Percentiles rank a stretch among this genome's conserved stretches.
Conservation (phyloP, 2,113 vertebrate species). For the Hemibagrus wyckioides region DNA sequence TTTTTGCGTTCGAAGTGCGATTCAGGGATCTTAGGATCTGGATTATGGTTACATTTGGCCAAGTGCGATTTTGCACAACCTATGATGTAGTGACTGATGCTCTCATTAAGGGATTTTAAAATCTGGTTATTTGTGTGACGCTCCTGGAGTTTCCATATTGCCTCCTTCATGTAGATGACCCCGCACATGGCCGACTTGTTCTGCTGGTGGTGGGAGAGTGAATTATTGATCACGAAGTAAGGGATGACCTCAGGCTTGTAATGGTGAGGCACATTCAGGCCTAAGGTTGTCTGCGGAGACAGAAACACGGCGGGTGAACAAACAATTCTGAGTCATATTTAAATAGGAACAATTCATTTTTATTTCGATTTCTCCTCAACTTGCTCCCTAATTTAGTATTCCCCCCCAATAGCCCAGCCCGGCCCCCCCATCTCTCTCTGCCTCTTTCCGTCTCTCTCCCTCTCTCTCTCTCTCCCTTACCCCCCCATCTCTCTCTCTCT, state of each 20-base stretch:
- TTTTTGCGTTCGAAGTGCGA: not conserved
- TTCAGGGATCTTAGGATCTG: not conserved
- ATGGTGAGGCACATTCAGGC: not conserved
- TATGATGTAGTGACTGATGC: too few relatives aligned
- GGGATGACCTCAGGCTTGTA: not conserved
- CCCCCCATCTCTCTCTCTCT: too few relatives aligned
- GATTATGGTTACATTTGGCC: not conserved
- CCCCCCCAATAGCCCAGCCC: not conserved
- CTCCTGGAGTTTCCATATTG: conserved; percentile 40
- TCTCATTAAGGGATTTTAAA: too few relatives aligned
- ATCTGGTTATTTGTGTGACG: too few relatives aligned
- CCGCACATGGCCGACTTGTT: conserved; percentile 48
- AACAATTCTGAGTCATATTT: too few relatives aligned
- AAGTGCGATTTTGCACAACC: rapidly evolving
- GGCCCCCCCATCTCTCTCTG: too few relatives aligned
- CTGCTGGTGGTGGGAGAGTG: not conserved
- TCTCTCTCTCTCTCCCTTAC: too few relatives aligned
- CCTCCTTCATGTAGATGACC: conserved; percentile 55
- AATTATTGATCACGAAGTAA: conserved; percentile 21
- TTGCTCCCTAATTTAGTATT: not conserved
- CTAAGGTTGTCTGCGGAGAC: conserved; percentile 48
- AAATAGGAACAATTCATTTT: too few relatives aligned
- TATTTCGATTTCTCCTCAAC: not conserved
- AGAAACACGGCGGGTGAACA: not conserved
- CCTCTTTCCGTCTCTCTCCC: too few relatives aligned